These are phyloP conservation scores for Psittacula cyanocephala DNA, from an alignment of 2,113 vertebrate genomes.

Conservation along the genomic window DNA sequence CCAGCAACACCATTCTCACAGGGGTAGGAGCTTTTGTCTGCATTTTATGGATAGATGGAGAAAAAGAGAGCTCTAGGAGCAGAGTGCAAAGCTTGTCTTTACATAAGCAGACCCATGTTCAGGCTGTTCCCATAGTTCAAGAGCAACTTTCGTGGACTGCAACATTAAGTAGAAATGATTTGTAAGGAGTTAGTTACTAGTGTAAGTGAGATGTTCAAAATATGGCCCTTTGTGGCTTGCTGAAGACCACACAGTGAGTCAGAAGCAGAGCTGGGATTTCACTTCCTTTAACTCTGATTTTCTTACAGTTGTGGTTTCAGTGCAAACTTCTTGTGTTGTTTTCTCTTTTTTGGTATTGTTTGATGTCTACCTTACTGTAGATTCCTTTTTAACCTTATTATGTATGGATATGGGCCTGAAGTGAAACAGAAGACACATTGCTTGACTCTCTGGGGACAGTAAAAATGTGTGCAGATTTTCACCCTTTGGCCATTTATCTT, in stretches of 20 bases:
- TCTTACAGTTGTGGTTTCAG: conserved; percentile 46
- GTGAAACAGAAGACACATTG: background rate
- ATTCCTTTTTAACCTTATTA: background rate
- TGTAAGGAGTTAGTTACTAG: conserved; percentile 8
- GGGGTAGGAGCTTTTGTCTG: background rate
- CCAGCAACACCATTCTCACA: background rate
- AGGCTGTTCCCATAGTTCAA: conserved; percentile 9
- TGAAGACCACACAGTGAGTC: conserved; percentile 6
- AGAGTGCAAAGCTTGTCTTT: background rate
- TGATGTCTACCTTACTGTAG: background rate
- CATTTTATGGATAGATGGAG: background rate
- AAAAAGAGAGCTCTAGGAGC: background rate
- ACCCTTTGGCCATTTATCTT: background rate
- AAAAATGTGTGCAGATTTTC: background rate
- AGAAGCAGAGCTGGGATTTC: conserved; percentile 11
- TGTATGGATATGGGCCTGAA: background rate
- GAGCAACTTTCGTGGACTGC: background rate
- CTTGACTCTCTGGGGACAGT: background rate
- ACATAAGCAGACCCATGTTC: background rate
- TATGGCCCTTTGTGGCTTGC: background rate
- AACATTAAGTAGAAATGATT: conserved; percentile 16
- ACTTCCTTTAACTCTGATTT: conserved; percentile 45
- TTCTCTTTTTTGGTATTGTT: background rate
- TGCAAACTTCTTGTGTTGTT: background rate
- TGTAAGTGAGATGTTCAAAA: conserved; percentile 39